A percentile compares a stretch with the other conserved stretches of the same genome.
Evolutionary conservation across 2,113 vertebrate species (phyloP).

Genomic region (Bubalus kerabau): DNA sequence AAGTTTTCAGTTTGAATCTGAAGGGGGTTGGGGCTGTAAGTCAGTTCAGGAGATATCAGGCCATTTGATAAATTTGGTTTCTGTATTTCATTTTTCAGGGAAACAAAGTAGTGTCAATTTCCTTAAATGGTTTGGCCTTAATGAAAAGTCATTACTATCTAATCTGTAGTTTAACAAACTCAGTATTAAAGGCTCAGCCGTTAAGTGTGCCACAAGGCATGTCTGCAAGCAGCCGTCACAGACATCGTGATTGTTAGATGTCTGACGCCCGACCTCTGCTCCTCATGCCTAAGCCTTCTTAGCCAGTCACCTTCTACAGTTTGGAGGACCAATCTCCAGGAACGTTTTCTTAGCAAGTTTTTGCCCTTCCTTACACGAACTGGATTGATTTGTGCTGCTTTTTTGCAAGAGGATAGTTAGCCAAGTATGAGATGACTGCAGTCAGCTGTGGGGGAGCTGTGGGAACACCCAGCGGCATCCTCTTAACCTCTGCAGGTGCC

Average conservation of each 20-base stretch:
- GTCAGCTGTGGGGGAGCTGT: background rate
- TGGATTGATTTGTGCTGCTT: background rate
- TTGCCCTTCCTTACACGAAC: background rate
- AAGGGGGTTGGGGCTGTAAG: background rate
- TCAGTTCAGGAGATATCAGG: background rate
- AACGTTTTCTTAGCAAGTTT: background rate
- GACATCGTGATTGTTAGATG: background rate
- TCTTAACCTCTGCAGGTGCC: background rate
- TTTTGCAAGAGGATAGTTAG: background rate
- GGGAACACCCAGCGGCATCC: background rate
- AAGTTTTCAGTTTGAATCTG: background rate
- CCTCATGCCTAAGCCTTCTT: background rate
- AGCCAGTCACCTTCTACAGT: background rate
- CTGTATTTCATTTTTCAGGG: background rate
- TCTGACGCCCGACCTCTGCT: background rate
- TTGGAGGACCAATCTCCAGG: background rate
- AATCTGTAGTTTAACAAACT: background rate
- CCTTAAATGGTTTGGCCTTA: background rate
- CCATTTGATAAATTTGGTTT: background rate
- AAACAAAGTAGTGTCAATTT: background rate
- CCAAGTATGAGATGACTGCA: background rate
- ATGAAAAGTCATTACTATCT: background rate
- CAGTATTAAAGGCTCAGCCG: background rate
- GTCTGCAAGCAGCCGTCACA: background rate
- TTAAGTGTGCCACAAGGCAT: background rate